Evolutionary conservation across 2,888 invertebrate species (phyloP).

Genomic region (Protula sp.): DNA sequence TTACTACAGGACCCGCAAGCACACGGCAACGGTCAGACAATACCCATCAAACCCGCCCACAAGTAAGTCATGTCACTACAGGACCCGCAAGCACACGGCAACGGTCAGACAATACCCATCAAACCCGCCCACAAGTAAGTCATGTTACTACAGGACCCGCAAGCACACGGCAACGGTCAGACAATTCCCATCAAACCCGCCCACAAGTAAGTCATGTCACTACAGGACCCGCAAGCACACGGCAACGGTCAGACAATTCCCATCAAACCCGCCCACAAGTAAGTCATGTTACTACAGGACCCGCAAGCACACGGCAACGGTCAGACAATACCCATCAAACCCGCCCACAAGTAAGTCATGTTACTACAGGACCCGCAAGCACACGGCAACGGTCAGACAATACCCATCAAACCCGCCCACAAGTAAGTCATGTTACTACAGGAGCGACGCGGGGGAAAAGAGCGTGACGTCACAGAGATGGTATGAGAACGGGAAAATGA

Average conservation of each 20-base stretch:
- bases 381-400: constrained; percentile 45
- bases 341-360: constrained; percentile 41
- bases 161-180: constrained; percentile 43
- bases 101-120: constrained; percentile 49
- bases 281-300: constrained; percentile 36
- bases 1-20: constrained; percentile 36
- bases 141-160: constrained; percentile 35
- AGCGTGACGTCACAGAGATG: too few species aligned
- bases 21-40: constrained; percentile 45
- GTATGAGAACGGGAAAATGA: too few species aligned
- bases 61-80: constrained; percentile 42
- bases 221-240: constrained; percentile 37
- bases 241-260: constrained; percentile 49
- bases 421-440: constrained; percentile 41
- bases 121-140: constrained; percentile 45
- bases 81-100: constrained; percentile 36
- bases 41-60: constrained; percentile 45
- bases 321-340: constrained; percentile 46
- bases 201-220: constrained; percentile 41
- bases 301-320: constrained; percentile 42
- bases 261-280: constrained; percentile 46
- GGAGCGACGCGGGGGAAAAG: too few species aligned
- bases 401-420: constrained; percentile 45
- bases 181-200: constrained; percentile 44
- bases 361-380: constrained; percentile 38